Base-by-base conservation (phyloP, 2,113 vertebrate species). In the Aldabrachelys gigantea region DNA sequence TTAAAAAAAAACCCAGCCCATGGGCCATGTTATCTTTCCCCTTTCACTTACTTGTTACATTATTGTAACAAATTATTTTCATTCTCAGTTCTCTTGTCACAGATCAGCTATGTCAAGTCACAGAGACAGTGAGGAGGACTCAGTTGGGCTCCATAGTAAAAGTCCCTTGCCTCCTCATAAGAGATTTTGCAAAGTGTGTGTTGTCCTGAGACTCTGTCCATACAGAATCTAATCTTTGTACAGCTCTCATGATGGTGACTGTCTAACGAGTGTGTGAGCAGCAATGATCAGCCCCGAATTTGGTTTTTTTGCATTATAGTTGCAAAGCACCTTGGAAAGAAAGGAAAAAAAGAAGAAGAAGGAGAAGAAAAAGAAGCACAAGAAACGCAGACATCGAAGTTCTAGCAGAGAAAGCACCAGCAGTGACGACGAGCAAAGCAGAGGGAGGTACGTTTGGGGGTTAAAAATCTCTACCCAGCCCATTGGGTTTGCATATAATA, bases 241-340 rank as follows among this genome's bases (percentile, higher is more conserved):
- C 17, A 50, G 78, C 5, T 31, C 29, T 35, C 25, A 8, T 9
- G 85, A 4, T 49, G 1, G 16, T 22, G 53, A 10, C n/a, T n/a
- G 9, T 3, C 24, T 12, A 65, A 35, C 6, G 5, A 1, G 29
- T 0, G 12, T 12, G 2, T 53, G 38, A n/a, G 5, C 8, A 8
- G 12, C 38, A 53, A 6, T 9, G 21, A 6, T 5, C 38, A 5
- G 49, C 88, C 10, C 54, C 6, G 8, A 90, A 10, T 2, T 3
- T 3, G 22, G 3, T 92, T 84, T 80, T 80, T 69, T 84, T 50
- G 49, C 85, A 89, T 95, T 59, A 27, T 93, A 99, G 99, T 97
- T 99, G 94, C 99, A 99, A 54, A 99, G 98, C 94, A 99, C 99
- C 92, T 98, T 99, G n/a, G 99, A 99, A 6, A 99, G 99, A 10